Evolutionary conservation across 2,113 vertebrate species (phyloP), one percentile per base, ranked within the genome.

Genomic region (Hippolais icterina): DNA sequence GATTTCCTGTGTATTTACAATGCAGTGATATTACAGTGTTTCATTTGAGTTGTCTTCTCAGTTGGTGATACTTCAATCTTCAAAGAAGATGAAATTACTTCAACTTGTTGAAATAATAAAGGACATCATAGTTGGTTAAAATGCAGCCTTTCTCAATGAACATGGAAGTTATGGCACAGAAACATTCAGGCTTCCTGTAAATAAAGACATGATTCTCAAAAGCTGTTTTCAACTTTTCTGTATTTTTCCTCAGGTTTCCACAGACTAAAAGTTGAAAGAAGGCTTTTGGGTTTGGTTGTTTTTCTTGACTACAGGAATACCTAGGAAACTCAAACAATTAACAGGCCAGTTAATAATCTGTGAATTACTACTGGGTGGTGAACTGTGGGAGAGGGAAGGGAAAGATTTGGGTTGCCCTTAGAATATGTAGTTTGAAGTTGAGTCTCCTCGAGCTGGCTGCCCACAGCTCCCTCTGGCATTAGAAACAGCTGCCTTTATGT

Each of bases 401-500:
- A 61, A 93, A 50, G 39, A n/a, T 85, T 85, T 90, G 66, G 16
- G 39, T 56, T 95, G 65, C 87, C 75, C 49, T 79, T 69, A 46
- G 20, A 91, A 29, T 10, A 14, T 24, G 57, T 41, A 47, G 76
- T 87, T 80, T 85, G 65, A 87, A 94, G 87, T 52, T 69, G 76
- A 72, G 35, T 85, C 74, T 93, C 8, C 27, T 80, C 3, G 12
- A 16, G 69, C 11, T 91, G 89, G 72, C 72, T 90, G 69, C 83
- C 61, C 47, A 22, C 61, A 71, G 61, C 28, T 96, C 87, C 89
- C 83, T 93, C 89, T 91, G 93, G 89, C 93, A 47, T 70, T 87
- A 93, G 86, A 70, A 93, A 75, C 8, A 25, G 61, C 60, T 83
- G 78, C 86, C 85, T 94, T 95, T 42, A 90, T 96, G 88, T 95